phyloP scores from a whole-genome alignment of 37 sponge, comb jelly and placozoan species.

The Halichondria panicea region DNA sequence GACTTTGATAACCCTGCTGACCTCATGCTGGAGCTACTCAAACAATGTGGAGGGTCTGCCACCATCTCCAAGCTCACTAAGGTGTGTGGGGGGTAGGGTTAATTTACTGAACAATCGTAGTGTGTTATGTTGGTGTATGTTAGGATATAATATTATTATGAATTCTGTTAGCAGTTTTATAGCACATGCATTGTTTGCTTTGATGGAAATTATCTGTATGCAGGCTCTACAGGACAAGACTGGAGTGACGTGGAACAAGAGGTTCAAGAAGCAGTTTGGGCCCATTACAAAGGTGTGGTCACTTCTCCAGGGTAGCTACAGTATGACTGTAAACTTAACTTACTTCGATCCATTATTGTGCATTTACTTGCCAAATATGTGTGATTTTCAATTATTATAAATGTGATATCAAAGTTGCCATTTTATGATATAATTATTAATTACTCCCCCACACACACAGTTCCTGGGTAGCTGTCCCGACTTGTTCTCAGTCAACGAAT shows the following conservation, averaged over 20 bases:
- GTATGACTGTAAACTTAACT: no score
- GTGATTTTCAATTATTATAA: no score
- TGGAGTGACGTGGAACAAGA: slow-evolving; percentile 90
- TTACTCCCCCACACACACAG: slow-evolving; percentile 23
- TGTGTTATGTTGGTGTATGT: neutral
- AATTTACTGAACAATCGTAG: neutral
- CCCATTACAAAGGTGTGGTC: slow-evolving; percentile 59
- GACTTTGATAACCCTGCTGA: slow-evolving; percentile 72
- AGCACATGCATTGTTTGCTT: neutral
- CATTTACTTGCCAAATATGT: no score
- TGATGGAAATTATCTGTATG: neutral
- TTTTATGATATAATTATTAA: neutral
- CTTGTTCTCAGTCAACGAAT: slow-evolving; percentile 47
- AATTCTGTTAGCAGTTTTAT: neutral
- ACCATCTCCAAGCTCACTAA: slow-evolving; percentile 62
- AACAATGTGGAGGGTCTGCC: slow-evolving; percentile 55
- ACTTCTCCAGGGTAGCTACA: neutral
- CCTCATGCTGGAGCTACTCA: slow-evolving; percentile 51
- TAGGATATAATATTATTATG: neutral
- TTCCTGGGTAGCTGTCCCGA: slow-evolving; percentile 44
- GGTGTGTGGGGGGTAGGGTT: slow-evolving; percentile 17
- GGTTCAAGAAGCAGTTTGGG: slow-evolving; percentile 82
- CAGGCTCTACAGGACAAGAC: slow-evolving; percentile 76
- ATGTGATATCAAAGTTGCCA: neutral
- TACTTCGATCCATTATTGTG: no score